phyloP scores from a whole-genome alignment of 2,113 vertebrate species.

The Pseudorectes ferrugineus region DNA sequence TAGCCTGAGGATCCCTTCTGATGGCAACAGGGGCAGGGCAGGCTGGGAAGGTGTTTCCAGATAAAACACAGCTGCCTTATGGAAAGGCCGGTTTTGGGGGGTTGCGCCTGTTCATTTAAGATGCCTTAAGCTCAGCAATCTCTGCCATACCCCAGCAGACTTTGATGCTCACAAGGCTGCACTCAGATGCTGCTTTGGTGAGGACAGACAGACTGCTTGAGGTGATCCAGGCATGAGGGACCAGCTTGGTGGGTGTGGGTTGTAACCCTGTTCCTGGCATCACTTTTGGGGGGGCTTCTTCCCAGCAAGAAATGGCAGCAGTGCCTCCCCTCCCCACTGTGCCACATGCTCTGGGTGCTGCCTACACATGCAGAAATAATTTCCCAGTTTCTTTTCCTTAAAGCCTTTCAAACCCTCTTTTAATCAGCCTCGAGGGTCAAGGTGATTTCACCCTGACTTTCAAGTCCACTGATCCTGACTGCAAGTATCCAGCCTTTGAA shows the following conservation, averaged over 20 bases:
- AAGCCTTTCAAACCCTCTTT: background rate
- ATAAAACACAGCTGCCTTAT: background rate
- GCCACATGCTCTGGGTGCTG: rapidly evolving
- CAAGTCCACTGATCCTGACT: slow-evolving; percentile 10
- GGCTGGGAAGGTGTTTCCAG: background rate
- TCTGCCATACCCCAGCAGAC: background rate
- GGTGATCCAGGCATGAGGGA: background rate
- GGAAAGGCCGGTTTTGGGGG: background rate
- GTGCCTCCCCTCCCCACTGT: rapidly evolving
- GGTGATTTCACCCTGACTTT: slow-evolving; percentile 16
- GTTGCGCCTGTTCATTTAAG: background rate
- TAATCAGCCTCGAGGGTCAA: background rate
- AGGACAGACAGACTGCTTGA: rapidly evolving
- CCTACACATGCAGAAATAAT: background rate
- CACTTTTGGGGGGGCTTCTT: background rate
- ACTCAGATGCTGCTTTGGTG: background rate
- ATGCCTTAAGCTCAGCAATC: background rate
- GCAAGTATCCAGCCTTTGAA: slow-evolving; percentile 37
- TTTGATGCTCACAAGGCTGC: background rate
- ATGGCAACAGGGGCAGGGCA: background rate
- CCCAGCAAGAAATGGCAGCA: background rate
- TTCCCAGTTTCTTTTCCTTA: background rate
- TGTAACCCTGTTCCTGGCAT: background rate
- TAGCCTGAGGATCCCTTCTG: background rate
- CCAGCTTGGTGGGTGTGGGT: background rate